A percentile compares a stretch with the other conserved stretches of the same genome.
Conservation (phyloP, 2,797 vertebrate species). For the Limosa lapponica region DNA sequence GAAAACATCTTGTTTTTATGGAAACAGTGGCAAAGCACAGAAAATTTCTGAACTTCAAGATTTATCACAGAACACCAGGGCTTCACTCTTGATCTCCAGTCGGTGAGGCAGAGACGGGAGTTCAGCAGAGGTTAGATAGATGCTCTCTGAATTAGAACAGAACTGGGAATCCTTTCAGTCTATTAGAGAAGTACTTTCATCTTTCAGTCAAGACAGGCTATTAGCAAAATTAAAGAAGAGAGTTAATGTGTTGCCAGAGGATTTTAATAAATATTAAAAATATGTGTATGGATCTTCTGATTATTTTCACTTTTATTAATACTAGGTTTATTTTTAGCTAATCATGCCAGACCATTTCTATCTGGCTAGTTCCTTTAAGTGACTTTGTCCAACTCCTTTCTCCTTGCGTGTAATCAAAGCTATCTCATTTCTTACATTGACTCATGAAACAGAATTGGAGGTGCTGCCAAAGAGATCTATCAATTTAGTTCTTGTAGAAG, state of each 20-base stretch:
- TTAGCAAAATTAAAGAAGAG: background rate
- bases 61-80: background rate
- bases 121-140: background rate
- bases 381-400: background rate
- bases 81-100: background rate
- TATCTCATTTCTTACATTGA: background rate
- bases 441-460: background rate
- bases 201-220: background rate
- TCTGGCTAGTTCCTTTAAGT: background rate
- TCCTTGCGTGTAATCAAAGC: background rate
- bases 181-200: background rate
- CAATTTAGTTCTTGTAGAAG: background rate
- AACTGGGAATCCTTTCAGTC: background rate
- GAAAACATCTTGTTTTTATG: background rate
- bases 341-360: background rate
- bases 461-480: background rate
- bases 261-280: conserved; percentile 39
- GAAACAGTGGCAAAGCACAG: background rate
- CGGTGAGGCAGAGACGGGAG: background rate
- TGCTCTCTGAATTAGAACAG: background rate
- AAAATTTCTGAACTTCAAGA: background rate
- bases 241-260: background rate
- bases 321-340: conserved; percentile 21
- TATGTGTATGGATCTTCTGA: background rate
- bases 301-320: conserved; percentile 37